Evolutionary conservation across 1,140 invertebrate genomes (phyloP).

Genomic region (Amyelois transitella): DNA sequence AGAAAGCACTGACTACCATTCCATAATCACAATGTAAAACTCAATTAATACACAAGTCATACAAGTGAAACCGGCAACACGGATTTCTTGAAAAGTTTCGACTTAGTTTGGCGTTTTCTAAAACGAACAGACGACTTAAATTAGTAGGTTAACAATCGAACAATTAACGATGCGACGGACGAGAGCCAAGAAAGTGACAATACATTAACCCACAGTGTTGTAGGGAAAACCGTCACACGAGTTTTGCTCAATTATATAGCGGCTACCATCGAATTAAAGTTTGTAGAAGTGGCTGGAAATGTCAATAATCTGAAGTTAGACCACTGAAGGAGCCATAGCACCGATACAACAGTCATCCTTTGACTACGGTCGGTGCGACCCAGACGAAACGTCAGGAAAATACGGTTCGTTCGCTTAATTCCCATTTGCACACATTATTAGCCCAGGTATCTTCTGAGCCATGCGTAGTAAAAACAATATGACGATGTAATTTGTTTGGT

Average conservation of each 20-base stretch:
- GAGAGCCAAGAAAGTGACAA: constrained; percentile 65
- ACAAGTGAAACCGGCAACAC: constrained; percentile 19
- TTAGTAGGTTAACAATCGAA: constrained; percentile 67
- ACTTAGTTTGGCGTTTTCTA: constrained; percentile 41
- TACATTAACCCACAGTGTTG: constrained; percentile 67
- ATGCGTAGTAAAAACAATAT: no score
- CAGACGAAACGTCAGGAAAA: no score
- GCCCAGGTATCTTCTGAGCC: no score
- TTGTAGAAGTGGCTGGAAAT: constrained; percentile 26
- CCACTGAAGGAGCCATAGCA: no score
- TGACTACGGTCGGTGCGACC: no score
- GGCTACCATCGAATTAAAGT: constrained; percentile 24
- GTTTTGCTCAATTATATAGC: constrained; percentile 67
- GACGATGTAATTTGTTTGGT: no score
- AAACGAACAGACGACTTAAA: constrained; percentile 53
- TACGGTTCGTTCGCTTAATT: no score
- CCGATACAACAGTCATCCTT: no score
- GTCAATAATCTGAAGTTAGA: no score
- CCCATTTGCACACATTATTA: no score
- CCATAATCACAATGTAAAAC: background rate
- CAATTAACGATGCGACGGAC: constrained; percentile 63
- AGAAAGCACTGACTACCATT: background rate
- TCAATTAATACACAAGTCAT: constrained; percentile 34
- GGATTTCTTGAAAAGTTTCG: constrained; percentile 21
- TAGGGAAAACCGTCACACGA: constrained; percentile 67